These are phyloP conservation scores for Doris montereyensis DNA, from an alignment of 2,888 invertebrate species.

Conservation along the genomic window DNA sequence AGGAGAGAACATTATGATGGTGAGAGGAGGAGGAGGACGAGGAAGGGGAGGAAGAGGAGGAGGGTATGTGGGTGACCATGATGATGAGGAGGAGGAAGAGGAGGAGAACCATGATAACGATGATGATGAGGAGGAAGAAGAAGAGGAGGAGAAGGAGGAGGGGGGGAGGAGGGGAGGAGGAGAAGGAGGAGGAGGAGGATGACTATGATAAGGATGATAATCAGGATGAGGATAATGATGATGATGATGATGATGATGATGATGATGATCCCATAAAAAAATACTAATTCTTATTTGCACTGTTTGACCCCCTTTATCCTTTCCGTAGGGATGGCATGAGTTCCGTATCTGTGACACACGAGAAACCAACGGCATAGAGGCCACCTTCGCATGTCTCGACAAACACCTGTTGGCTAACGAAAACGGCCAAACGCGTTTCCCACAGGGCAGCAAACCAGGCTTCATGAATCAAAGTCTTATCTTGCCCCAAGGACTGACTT, in stretches of 20 bases:
- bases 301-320: too few relatives aligned
- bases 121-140: too few relatives aligned
- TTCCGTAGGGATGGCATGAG: constrained; percentile 41
- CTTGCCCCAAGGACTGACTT: constrained; percentile 19
- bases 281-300: too few relatives aligned
- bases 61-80: too few relatives aligned
- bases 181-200: too few relatives aligned
- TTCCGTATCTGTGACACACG: constrained; percentile 43
- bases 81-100: too few relatives aligned
- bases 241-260: constrained; percentile 21
- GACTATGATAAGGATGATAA: too few relatives aligned
- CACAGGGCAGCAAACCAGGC: background rate
- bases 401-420: constrained; percentile 16
- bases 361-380: constrained; percentile 22
- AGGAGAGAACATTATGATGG: background rate
- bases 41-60: too few relatives aligned
- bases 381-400: constrained; percentile 26
- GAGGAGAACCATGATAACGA: too few relatives aligned
- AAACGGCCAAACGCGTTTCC: constrained; percentile 8
- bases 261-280: constrained; percentile 1
- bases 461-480: constrained; percentile 3
- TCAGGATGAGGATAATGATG: too few relatives aligned
- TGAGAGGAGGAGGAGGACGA: background rate
- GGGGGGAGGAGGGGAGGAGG: constrained; percentile 4
- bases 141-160: too few relatives aligned